Evolutionary conservation across 1,140 invertebrate genomes (phyloP), one percentile per base, ranked within the genome.

Genomic region (Drosophila nebulosa): DNA sequence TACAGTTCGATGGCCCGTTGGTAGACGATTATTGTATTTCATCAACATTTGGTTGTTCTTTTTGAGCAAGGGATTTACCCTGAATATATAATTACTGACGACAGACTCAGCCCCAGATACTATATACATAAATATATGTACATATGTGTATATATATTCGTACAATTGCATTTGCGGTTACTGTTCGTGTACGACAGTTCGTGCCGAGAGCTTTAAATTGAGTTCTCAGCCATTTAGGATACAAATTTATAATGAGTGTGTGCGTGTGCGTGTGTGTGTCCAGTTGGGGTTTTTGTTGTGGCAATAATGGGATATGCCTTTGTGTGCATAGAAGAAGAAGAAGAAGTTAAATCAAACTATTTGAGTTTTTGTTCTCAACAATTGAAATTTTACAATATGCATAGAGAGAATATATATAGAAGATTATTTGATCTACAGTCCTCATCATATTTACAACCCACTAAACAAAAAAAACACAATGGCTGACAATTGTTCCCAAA

Each of bases 171-270:
- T 56, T 36, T 69, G 12, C 35, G 9, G 46, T 32, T 55, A 24
- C 16, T 18, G 22, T 32, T 27, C 5, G n/a, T 12, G n/a, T 66
- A 86, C 74, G 50, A 52, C 64, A 22, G 81, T 77, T 86, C 80
- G 80, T 84, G 81, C 69, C 66, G 77, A 46, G 63, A 57, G 81
- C 77, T 85, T 77, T 80, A 77, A 86, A 84, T 85, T 71, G 81
- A 74, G 39, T 55, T 57, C 63, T 56, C 60, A 36, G 30, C 81
- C 64, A 71, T 84, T 84, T 77, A 70, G 81, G 81, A 80, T 77
- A 79, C 78, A 69, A 64, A 74, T 68, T 64, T 65, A 65, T 60
- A 67, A 74, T 61, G 62, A 21, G 5, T 46, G 4, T 16, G 7
- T 35, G 32, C 12, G 32, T 12, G 32, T 35, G 32, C 14, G 35